Percentiles rank a stretch among this genome's conserved stretches.
Evolutionary conservation across 2,888 invertebrate genomes (phyloP).

Genomic region (Hirtodrosophila histrioides): DNA sequence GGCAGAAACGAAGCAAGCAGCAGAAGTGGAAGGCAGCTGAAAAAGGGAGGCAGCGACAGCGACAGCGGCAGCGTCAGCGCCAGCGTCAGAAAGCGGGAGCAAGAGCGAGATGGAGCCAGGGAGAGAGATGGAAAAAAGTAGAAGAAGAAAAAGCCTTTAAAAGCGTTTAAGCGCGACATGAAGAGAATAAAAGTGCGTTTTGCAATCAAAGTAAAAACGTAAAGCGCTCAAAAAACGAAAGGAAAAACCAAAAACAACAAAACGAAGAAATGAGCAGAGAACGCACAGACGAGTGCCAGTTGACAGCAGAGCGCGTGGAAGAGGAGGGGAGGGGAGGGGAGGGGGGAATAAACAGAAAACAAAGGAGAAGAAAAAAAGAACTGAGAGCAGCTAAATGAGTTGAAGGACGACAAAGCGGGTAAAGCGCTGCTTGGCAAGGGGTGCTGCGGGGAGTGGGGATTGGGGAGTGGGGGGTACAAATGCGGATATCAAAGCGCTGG

Average conservation of each 20-base stretch:
- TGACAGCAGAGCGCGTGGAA: neutral
- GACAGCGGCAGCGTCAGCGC: neutral
- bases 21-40: neutral
- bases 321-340: neutral
- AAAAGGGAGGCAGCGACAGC: neutral
- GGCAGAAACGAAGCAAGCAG: slow-evolving; percentile 16
- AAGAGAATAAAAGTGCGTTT: slow-evolving; percentile 71
- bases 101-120: neutral
- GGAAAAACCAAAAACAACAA: slow-evolving; percentile 27
- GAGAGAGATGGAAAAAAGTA: neutral
- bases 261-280: slow-evolving; percentile 30
- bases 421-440: neutral
- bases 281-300: slow-evolving; percentile 14
- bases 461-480: slow-evolving; percentile 7
- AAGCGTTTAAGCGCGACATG: slow-evolving; percentile 69
- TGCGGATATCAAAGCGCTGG: slow-evolving; percentile 72
- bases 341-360: neutral
- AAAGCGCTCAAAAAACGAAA: slow-evolving; percentile 34
- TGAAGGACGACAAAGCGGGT: slow-evolving; percentile 63
- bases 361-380: slow-evolving; percentile 14
- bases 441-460: neutral
- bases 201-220: slow-evolving; percentile 74
- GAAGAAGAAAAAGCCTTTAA: slow-evolving; percentile 46
- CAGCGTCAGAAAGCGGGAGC: slow-evolving; percentile 2
- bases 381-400: slow-evolving; percentile 70